Conservation (phyloP, 2,888 invertebrate species). For the Alcis repandata region DNA sequence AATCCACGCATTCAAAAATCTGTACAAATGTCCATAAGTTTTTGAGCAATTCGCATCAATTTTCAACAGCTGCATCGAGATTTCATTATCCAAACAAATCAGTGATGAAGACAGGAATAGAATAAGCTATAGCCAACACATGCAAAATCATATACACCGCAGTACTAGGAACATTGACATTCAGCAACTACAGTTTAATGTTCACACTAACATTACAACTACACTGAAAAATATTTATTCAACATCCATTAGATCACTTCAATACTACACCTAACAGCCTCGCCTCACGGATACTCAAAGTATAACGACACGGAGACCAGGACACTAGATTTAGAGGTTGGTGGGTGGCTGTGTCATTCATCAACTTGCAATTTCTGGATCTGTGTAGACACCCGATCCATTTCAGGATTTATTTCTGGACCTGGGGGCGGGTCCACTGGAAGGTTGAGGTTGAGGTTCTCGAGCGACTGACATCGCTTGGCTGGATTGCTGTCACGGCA, state of each 20-base stretch:
- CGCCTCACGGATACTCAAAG: constrained; percentile 50
- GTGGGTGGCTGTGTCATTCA: constrained; percentile 76
- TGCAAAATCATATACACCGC: constrained; percentile 64
- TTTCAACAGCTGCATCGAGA: constrained; percentile 54
- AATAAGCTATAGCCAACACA: constrained; percentile 45
- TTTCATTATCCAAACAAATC: constrained; percentile 48
- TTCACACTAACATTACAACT: constrained; percentile 65
- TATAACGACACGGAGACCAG: constrained; percentile 50
- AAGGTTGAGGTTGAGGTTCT: constrained; percentile 85
- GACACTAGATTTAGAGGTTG: constrained; percentile 51
- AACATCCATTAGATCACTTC: constrained; percentile 69
- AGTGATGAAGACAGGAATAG: constrained; percentile 38
- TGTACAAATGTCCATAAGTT: constrained; percentile 60
- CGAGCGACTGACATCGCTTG: constrained; percentile 88
- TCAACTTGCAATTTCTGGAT: constrained; percentile 88
- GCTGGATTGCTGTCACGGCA: constrained; percentile 69
- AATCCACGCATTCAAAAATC: constrained; percentile 50
- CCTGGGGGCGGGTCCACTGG: constrained; percentile 70
- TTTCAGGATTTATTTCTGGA: constrained; percentile 80
- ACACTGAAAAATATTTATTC: constrained; percentile 72
- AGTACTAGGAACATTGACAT: constrained; percentile 75
- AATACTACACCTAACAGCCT: constrained; percentile 64
- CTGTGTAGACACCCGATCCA: constrained; percentile 88
- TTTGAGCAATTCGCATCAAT: constrained; percentile 72
- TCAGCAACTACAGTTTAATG: constrained; percentile 60